phyloP scores from a whole-genome alignment of 1,140 invertebrate species.

The Platyura marginata region DNA sequence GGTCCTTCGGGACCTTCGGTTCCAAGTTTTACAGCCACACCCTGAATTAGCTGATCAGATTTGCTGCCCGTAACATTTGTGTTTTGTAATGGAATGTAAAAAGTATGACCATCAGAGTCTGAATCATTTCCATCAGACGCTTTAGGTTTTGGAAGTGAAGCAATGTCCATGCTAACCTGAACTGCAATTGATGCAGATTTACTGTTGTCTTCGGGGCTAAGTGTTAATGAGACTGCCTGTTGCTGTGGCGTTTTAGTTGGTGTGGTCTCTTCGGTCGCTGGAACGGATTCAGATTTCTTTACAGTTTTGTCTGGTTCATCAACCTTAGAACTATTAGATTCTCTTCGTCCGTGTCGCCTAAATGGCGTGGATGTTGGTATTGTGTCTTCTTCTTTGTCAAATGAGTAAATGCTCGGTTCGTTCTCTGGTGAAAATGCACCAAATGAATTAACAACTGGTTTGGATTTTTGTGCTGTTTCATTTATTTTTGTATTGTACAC shows the following conservation, averaged over 20 bases:
- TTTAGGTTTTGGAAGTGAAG: not conserved
- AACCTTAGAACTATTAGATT: slow-evolving; percentile 8
- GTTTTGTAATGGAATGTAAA: slow-evolving; percentile 45
- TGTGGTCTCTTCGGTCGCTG: not conserved
- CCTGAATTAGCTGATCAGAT: slow-evolving; percentile 36
- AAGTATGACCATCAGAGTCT: slow-evolving; percentile 34
- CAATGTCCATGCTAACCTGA: not conserved
- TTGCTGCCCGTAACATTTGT: slow-evolving; percentile 24
- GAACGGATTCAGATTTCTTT: not conserved
- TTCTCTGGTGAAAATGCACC: slow-evolving; percentile 45
- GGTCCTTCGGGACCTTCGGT: slow-evolving; percentile 39
- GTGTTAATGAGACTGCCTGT: slow-evolving; percentile 9
- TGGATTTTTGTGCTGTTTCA: slow-evolving; percentile 7
- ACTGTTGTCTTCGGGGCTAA: slow-evolving; percentile 19
- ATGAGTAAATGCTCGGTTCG: slow-evolving; percentile 51
- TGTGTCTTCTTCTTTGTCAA: slow-evolving; percentile 42
- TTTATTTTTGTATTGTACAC: slow-evolving; percentile 16
- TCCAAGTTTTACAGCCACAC: slow-evolving; percentile 44
- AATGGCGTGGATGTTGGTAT: slow-evolving; percentile 40
- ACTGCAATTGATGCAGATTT: slow-evolving; percentile 6
- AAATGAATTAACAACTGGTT: slow-evolving; percentile 6
- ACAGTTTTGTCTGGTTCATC: not conserved
- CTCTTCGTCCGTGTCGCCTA: slow-evolving; percentile 27
- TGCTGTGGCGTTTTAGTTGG: slow-evolving; percentile 1
- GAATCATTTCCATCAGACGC: slow-evolving; percentile 5